Evolutionary conservation across 2,113 vertebrate genomes (phyloP), one percentile per base, ranked within the genome.

Genomic region (Ceyx margarethae): DNA sequence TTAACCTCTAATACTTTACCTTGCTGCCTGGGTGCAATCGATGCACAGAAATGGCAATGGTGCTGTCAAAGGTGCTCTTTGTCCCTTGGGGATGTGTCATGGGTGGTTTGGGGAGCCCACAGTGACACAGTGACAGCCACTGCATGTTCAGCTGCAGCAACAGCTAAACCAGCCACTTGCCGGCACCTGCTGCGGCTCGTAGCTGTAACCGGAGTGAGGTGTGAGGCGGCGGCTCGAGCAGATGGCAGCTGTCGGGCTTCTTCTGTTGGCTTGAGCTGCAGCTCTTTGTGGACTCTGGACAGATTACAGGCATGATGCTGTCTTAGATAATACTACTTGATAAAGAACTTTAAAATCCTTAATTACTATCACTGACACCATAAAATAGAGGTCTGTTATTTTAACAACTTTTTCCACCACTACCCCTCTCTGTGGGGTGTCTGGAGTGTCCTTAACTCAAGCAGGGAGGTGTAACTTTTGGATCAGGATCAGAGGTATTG

Each of bases 331-430:
- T 51, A 51, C 23, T 25, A 21, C 74, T 64, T 76, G 37, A 50
- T 89, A 78, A 83, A 81, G 65, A 74, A 66, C 46, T 90, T 71
- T 26, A 23, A 61, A 73, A 66, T 57, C 71, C 46, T 80, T 89
- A 82, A 83, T 87, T 54, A 73, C 62, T 87, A 13, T 77, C 19
- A 58, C 64, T 85, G 62, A 92, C 74, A 85, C 26, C 37, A 57
- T 28, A 57, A 83, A 87, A 77, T 2, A 69, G n/a, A 90, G 31
- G 31, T 90, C 45, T 94, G 20, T 23, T 87, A 48, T 84, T 92
- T 93, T 64, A 78, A 72, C 45, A 48, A 9, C 25, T 19, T 19
- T 42, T 43, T 29, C 31, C 15, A 16, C 22, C 22, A 13, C 48
- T 22, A 22, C 43, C 42, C 28, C 42, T 42, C 13, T 86, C 66